These are phyloP conservation scores for Morone saxatilis DNA, from an alignment of 2,113 vertebrate genomes.

Conservation along the genomic window DNA sequence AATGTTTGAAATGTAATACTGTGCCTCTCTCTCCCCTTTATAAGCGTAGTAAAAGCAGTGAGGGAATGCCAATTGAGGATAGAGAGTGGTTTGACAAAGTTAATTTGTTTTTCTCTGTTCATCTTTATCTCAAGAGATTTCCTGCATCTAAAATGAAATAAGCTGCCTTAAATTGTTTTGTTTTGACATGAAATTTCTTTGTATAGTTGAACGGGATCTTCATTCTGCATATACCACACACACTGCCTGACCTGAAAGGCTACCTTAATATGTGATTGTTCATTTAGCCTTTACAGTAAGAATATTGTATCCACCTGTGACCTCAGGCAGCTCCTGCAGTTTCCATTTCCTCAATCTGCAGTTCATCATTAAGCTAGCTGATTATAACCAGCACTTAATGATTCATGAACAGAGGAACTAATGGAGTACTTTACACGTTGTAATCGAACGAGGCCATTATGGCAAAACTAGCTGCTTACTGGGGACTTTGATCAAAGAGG, in stretches of 20 bases:
- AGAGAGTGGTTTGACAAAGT: slow-evolving; percentile 43
- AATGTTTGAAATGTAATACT: slow-evolving; percentile 23
- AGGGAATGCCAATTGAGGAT: slow-evolving; percentile 27
- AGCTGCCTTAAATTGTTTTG: slow-evolving; percentile 40
- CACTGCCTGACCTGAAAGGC: slow-evolving; percentile 36
- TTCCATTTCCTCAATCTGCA: slow-evolving; percentile 78
- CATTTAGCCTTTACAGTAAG: slow-evolving; percentile 58
- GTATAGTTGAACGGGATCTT: slow-evolving; percentile 4
- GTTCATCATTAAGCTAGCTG: slow-evolving; percentile 81
- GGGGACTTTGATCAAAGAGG: slow-evolving; percentile 79
- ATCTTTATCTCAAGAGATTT: slow-evolving; percentile 34
- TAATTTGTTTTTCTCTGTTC: slow-evolving; percentile 53
- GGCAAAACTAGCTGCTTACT: slow-evolving; percentile 76
- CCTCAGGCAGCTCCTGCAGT: slow-evolving; percentile 66
- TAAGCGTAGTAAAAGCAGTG: neutral
- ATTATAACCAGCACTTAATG: slow-evolving; percentile 84
- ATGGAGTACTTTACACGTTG: slow-evolving; percentile 85
- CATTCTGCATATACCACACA: slow-evolving; percentile 11
- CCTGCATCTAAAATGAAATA: slow-evolving; percentile 44
- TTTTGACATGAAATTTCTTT: slow-evolving; percentile 44
- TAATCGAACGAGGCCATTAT: slow-evolving; percentile 85
- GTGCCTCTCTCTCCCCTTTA: neutral
- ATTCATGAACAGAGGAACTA: slow-evolving; percentile 85
- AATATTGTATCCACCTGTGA: slow-evolving; percentile 70
- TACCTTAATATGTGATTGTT: slow-evolving; percentile 58